Percentiles rank a stretch among this genome's conserved stretches.
Conservation (phyloP, 2,888 invertebrate genomes). For the Pyrgus malvae region DNA sequence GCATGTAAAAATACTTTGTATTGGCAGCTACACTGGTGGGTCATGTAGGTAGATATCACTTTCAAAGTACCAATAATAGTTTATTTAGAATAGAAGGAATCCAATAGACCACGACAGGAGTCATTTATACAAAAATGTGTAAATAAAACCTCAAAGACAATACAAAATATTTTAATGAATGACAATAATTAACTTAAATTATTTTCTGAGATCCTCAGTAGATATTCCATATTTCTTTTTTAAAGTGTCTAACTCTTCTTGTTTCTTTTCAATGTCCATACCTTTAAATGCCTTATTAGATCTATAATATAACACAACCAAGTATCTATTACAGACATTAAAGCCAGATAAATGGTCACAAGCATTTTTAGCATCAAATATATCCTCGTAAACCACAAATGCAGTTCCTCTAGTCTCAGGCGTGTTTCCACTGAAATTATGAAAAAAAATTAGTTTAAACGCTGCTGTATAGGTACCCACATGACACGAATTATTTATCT, state of each 20-base stretch:
- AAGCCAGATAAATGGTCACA: constrained; percentile 99
- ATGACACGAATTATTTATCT: no score
- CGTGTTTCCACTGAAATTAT: constrained; percentile 92
- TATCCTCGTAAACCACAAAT: constrained; percentile 99
- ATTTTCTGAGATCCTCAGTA: constrained; percentile 77
- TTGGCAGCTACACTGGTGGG: no score
- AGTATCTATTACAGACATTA: constrained; percentile 98
- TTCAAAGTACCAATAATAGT: no score
- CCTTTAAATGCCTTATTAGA: constrained; percentile 97
- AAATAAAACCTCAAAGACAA: neutral
- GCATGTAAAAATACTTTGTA: no score
- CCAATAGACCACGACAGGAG: no score
- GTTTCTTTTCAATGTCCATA: constrained; percentile 96
- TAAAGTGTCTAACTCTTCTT: constrained; percentile 96
- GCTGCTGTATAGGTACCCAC: neutral
- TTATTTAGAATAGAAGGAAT: no score
- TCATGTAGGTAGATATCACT: no score
- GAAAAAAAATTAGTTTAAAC: constrained; percentile 4
- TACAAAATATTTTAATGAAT: neutral
- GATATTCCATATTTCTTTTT: constrained; percentile 96
- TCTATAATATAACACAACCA: constrained; percentile 99
- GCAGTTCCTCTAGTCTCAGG: constrained; percentile 99
- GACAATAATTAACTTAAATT: constrained; percentile 29
- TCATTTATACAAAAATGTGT: no score
- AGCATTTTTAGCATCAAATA: constrained; percentile 99